Base-by-base conservation (phyloP, 2,888 invertebrate species). In the Lasioglossum zephyrum region DNA sequence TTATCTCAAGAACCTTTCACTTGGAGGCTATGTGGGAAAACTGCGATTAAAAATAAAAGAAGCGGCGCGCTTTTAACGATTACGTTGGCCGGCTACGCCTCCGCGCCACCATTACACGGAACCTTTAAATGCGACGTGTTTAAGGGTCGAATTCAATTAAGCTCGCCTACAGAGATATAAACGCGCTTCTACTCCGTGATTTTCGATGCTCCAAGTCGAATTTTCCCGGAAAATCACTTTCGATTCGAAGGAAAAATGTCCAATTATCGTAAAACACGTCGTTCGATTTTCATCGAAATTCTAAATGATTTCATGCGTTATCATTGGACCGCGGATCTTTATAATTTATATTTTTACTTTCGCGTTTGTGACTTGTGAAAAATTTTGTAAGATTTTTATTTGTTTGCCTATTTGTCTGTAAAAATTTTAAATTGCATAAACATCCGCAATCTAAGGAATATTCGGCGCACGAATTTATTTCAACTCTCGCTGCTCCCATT, bases 31-130 rank as follows among this genome's bases (percentile, higher is more conserved):
- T 82, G 77, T 77, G 84, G 82, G 83, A 81, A 76, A 84, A 77
- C 82, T n/a, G 77, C 70, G 84, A 77, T 84, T 82, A 84, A 84
- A 82, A 84, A 82, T 82, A 82, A 84, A 84, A 70, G 69, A 82
- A 74, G 49, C 84, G 39, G 69, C 81, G 77, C 57, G 77, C 82
- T 84, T 77, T 70, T 70, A 84, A 84, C 82, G 84, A 84, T 84
- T 66, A 77, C 39, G 77, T 44, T 44, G 44, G 44, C n/a, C 72
- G 53, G 22, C 66, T 73, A 76, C 66, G 77, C 53, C 76, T 77
- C 60, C 26, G 18, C 76, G 44, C 63, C 81, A 11, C 73, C 76
- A 31, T 73, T 77, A 63, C 66, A 57, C 69, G 44, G 66, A 73
- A 69, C 66, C 73, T 57, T 77, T 53, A 47, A 44, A 76, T 39